phyloP scores from a whole-genome alignment of 1,140 invertebrate species.

The Zaprionus ghesquierei region DNA sequence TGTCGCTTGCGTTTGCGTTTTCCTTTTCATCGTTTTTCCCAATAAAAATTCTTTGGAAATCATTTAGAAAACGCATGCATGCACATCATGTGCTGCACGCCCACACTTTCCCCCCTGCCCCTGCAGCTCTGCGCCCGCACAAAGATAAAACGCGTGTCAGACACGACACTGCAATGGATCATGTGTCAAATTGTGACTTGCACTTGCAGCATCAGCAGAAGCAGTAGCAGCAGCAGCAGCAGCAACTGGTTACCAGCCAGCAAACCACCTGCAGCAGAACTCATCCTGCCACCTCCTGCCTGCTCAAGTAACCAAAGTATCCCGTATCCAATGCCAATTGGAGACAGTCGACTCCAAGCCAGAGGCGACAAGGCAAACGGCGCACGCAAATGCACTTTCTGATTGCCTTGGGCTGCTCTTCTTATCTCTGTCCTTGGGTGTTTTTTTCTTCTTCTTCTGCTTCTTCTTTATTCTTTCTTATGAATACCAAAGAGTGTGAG shows the following conservation, averaged over 20 bases:
- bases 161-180: constrained; percentile 77
- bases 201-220: constrained; percentile 26
- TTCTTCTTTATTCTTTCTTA: no score
- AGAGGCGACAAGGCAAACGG: constrained; percentile 55
- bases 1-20: constrained; percentile 41
- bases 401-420: constrained; percentile 64
- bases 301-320: neutral
- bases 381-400: constrained; percentile 79
- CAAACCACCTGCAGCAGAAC: constrained; percentile 40
- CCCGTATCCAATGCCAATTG: neutral
- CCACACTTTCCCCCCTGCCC: constrained; percentile 23
- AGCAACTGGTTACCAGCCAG: constrained; percentile 12
- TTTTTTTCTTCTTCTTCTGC: constrained; percentile 72
- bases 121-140: constrained; percentile 16
- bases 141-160: constrained; percentile 77
- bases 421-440: constrained; percentile 65
- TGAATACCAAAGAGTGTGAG: constrained; percentile 63
- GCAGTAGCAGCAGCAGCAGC: constrained; percentile 7
- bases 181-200: constrained; percentile 79
- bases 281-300: neutral
- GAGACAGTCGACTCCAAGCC: constrained; percentile 28
- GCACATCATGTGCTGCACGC: constrained; percentile 72
- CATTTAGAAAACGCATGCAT: constrained; percentile 79
- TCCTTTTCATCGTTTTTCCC: constrained; percentile 57
- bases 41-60: constrained; percentile 79